A percentile compares a stretch with the other conserved stretches of the same genome.
Evolutionary conservation across 2,797 vertebrate species (phyloP).

Genomic region (Helarctos malayanus): DNA sequence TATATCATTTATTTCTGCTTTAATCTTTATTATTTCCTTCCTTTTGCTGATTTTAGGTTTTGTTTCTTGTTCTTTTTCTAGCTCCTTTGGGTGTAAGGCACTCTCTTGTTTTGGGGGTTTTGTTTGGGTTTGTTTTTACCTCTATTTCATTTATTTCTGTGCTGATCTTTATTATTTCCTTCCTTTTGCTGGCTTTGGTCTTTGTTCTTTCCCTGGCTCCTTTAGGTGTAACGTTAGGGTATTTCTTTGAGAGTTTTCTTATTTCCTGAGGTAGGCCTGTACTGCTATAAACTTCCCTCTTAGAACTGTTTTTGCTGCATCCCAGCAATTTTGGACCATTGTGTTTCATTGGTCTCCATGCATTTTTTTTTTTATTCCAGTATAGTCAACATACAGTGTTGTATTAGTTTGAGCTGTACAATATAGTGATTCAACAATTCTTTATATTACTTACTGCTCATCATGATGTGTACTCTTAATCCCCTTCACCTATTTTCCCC

Average conservation of each 20-base stretch:
- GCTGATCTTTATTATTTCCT: background rate
- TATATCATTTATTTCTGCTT: background rate
- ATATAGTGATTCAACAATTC: background rate
- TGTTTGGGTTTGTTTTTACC: background rate
- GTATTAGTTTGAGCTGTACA: background rate
- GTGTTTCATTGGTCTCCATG: background rate
- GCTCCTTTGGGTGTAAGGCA: background rate
- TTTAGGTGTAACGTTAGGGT: background rate
- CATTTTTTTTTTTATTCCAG: background rate
- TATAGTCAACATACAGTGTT: background rate
- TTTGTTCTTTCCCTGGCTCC: background rate
- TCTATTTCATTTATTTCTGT: background rate
- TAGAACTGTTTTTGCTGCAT: background rate
- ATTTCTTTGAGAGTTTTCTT: background rate
- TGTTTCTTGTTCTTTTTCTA: background rate
- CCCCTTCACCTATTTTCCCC: background rate
- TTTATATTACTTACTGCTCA: background rate
- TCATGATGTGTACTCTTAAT: background rate
- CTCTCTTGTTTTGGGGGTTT: background rate
- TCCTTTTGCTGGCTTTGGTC: background rate
- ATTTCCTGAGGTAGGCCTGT: background rate
- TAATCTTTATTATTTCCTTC: background rate
- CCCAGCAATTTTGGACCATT: background rate
- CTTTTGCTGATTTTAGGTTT: background rate
- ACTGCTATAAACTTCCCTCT: background rate